Evolutionary conservation across 2,888 invertebrate genomes (phyloP), one percentile per base, ranked within the genome.

Genomic region (Eucera pruinosa): DNA sequence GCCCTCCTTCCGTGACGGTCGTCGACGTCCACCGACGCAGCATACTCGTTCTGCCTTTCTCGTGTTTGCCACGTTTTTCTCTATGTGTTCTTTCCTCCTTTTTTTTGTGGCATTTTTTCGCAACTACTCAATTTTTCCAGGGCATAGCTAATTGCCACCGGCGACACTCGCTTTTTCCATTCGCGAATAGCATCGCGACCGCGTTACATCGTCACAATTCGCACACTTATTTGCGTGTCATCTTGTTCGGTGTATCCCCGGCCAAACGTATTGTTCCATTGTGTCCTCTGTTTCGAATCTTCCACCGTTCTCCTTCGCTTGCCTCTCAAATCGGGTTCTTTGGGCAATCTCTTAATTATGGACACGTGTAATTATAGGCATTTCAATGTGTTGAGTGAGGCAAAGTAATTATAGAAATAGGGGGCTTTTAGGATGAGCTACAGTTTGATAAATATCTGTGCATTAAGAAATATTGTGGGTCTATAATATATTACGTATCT

Each of bases 1-100:
- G 90, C 89, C 90, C 89, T 88, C 89, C 85, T 89, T 89, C 85
- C 88, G 85, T 87, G 84, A 86, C 85, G 73, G 71, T 77, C 81
- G 73, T 78, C 73, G 68, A 70, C 81, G 71, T 72, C 69, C 54
- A 52, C 64, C 70, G 80, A 66, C 70, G 50, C 71, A 36, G 25
- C 23, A 30, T 47, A 23, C 58, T 47, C 50, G 20, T 36, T 25
- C 45, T 39, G 27, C 13, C 50, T 4, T n/a, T 13, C 36, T 20
- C 43, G 15, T n/a, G n/a, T 33, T 11, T 5, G 11, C 20, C 54
- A 7, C 18, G 18, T 3, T 9, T 11, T 36, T 41, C 43, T 15
- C 57, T 30, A 27, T 23, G 30, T n/a, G 30, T 48, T 39, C 18
- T 27, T 47, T 30, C 43, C 23, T 47, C 15, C n/a, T 11, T 20